These are phyloP conservation scores for Ips typographus DNA, from an alignment of 1,140 invertebrate genomes.

Conservation along the genomic window DNA sequence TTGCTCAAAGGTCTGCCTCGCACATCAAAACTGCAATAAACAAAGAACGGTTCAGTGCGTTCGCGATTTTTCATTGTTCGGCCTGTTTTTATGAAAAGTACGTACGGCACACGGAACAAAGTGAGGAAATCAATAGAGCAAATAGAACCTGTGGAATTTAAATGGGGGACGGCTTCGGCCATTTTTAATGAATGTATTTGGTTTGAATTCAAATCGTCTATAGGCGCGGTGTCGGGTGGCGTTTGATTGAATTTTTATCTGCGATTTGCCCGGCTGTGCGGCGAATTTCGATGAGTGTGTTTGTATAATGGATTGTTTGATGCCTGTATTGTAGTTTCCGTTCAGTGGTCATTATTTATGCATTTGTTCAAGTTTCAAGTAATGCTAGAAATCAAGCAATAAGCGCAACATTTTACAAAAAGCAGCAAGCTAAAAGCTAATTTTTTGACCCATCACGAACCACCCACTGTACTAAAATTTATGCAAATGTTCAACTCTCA, in stretches of 20 bases:
- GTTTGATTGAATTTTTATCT: slow-evolving; percentile 5
- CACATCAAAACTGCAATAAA: slow-evolving; percentile 73
- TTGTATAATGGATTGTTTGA: background rate
- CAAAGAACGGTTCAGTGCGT: background rate
- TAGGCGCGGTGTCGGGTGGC: background rate
- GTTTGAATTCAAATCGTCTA: background rate
- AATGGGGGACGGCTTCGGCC: background rate
- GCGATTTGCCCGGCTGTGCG: background rate
- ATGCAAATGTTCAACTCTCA: too few relatives aligned
- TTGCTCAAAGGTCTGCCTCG: slow-evolving; percentile 74
- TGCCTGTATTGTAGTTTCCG: background rate
- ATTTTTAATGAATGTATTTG: slow-evolving; percentile 1
- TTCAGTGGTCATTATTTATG: background rate
- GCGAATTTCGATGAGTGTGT: background rate
- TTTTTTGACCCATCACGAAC: too few relatives aligned
- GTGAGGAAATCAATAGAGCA: slow-evolving; percentile 4
- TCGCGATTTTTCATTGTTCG: background rate
- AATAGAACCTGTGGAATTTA: slow-evolving; percentile 2
- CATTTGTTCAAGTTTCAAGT: too few relatives aligned
- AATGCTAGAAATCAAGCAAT: too few relatives aligned
- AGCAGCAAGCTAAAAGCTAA: too few relatives aligned
- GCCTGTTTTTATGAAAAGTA: background rate
- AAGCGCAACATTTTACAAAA: too few relatives aligned
- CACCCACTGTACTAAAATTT: too few relatives aligned
- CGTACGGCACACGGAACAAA: too few relatives aligned